Evolutionary conservation across 2,113 vertebrate species (phyloP), one percentile per base, ranked within the genome.

Genomic region (Oplegnathus fasciatus): DNA sequence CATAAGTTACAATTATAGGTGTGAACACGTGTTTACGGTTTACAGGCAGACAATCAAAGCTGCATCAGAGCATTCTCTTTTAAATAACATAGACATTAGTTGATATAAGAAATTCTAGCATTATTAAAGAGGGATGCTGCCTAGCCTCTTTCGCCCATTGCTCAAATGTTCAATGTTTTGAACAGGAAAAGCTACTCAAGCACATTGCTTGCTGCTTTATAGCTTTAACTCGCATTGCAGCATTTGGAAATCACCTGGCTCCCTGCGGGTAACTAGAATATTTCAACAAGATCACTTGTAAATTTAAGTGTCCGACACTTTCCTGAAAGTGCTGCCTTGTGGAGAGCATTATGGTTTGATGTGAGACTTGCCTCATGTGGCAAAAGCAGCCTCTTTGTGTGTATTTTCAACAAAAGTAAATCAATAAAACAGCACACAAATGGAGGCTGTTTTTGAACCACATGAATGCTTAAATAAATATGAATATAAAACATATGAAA

Each of bases 221-320:
- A 54, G 48, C 20, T 34, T 75, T 30, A 46, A 44, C 3, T 78
- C 30, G 54, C 11, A 66, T 14, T 64, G 44, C 15, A 73, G 44
- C 32, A 42, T 57, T 70, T 72, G n/a, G n/a, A 46, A 87, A 73
- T 40, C 60, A 67, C 22, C 54, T 50, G 15, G 44, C n/a, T 81
- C 30, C 46, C 46, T 72, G 64, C 9, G 13, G 46, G 42, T 46
- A 55, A 80, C 44, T 48, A 54, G 9, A 66, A 73, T 1, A 64
- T 68, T 82, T 75, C n/a, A 44, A 44, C 17, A 62, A 70, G 58
- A 46, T 78, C 52, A 74, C 40, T 64, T 71, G 44, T 40, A 74
- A 42, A 78, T 66, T 55, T 60, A 40, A 30, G 30, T 24, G 34
- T 61, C 1, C 26, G 9, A 48, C 55, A 40, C 55, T 37, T 62